Evolutionary conservation across 2,888 invertebrate genomes (phyloP), one percentile per base, ranked within the genome.

Genomic region (Pseudococcus longispinus): DNA sequence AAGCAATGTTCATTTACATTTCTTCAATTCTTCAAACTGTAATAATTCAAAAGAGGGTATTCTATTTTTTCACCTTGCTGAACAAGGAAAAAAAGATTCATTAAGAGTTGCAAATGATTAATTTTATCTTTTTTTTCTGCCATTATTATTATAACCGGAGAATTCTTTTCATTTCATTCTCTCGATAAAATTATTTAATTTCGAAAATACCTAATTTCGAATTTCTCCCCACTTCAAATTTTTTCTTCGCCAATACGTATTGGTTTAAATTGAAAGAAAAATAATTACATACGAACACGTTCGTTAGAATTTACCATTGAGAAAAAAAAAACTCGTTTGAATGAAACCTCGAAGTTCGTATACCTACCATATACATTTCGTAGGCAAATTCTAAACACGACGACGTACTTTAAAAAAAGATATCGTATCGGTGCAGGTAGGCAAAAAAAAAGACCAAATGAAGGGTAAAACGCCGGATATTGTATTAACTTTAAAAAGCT

Each of bases 81-180:
- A 60, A 60, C 60, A 60, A 60, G 60, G 55, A 60, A 60, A 60
- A 51, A 60, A 60, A 23, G 23, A 60, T 60, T 60, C 60, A 60
- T 60, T 60, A 60, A 11, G 55, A 55, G 60, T 60, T 60, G 60
- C 23, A 60, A 60, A 20, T 60, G 60, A 60, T 60, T 60, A 60
- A 60, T 60, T 60, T 60, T 60, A 60, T 60, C 60, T 60, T 60
- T 60, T 60, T 23, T 60, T 11, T 55, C 37, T 9, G 37, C 37
- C 37, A n/a, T 55, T 55, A 2, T 51, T 55, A 20, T 11, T 60
- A 60, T 23, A 60, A 60, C 9, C 60, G 15, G 20, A 6, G 60
- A 60, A 60, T 23, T 37, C 37, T 37, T 60, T 60, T 60, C 23
- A 8, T 60, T 60, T 60, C 23, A 60, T 60, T 60, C 15, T 23